These are phyloP conservation scores for Dreissena polymorpha DNA, from an alignment of 1,140 invertebrate genomes.

Conservation along the genomic window DNA sequence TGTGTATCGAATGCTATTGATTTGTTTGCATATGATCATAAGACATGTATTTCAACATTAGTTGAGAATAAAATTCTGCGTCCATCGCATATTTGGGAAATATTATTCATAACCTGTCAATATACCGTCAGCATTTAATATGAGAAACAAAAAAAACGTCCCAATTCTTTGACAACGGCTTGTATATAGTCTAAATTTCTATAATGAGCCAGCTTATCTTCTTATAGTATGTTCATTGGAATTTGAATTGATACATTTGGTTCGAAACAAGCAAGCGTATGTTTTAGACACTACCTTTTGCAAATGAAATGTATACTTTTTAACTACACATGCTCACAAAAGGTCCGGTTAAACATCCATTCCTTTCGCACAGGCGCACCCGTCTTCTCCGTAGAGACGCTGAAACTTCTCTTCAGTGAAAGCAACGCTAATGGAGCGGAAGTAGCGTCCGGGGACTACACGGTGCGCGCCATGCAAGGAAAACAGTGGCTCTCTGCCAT, in stretches of 20 bases:
- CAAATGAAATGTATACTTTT: background rate
- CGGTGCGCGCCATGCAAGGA: background rate
- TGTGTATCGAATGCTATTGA: no score
- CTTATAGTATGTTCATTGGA: background rate
- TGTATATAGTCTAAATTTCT: background rate
- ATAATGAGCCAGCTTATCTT: background rate
- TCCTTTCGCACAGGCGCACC: constrained; percentile 15
- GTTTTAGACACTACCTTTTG: no score
- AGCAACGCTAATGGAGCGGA: constrained; percentile 4
- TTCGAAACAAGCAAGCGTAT: no score
- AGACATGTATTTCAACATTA: no score
- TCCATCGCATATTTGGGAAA: no score
- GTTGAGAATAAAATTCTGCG: no score
- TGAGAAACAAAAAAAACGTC: no score
- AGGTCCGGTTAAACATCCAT: background rate
- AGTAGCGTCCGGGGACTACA: constrained; percentile 14
- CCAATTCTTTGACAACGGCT: no score
- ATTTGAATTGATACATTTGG: background rate
- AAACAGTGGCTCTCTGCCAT: constrained; percentile 43
- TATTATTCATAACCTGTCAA: no score
- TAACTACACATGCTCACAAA: background rate
- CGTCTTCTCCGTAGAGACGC: constrained; percentile 34
- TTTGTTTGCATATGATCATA: no score
- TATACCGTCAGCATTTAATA: no score
- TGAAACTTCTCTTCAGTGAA: constrained; percentile 21